Base-by-base conservation (phyloP, 2,888 invertebrate genomes). In the Drosophila mercatorum region DNA sequence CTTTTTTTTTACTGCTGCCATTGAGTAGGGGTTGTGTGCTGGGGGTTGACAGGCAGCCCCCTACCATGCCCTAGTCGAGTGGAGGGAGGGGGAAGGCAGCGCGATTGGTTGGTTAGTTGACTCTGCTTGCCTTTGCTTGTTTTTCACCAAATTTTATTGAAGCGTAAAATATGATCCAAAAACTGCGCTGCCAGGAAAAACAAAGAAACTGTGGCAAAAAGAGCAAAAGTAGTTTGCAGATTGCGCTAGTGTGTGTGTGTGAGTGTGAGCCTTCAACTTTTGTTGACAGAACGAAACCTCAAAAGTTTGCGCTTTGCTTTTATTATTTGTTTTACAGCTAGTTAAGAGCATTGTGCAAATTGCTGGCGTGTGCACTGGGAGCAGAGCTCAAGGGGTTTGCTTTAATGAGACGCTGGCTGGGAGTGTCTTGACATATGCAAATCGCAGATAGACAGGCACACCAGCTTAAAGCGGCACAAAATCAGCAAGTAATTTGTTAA, bases 321-420 rank as follows among this genome's bases (percentile, higher is more conserved):
- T 81, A 87, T 84, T 86, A 86, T 89, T 89, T 86, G 88, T 70
- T 89, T 82, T 88, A 83, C 72, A 84, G 88, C 85, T 86, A 88
- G 88, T 86, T 89, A 84, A 75, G 88, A 65, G 78, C 78, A 86
- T 86, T 86, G 88, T 89, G 83, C 68, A 70, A 83, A 87, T 81
- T 78, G 75, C 75, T 63, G 57, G 58, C 62, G 66, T 76, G 69
- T 76, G 74, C 72, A 60, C 43, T 41, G 31, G 38, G 14, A 31
- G 36, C 31, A 43, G 40, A 55, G 49, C 46, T 38, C 11, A 12
- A 60, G 28, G 38, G 68, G 47, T 14, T 64, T 52, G 12, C 22
- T 52, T 51, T 11, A 51, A 51, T 51, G 17, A 51, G 49, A 31
- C 10, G 11, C 6, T 1, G 11, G 5, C 1, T 14, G 17, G 3